Evolutionary conservation across 2,888 invertebrate genomes (phyloP).

Genomic region (Polydrusus cervinus): DNA sequence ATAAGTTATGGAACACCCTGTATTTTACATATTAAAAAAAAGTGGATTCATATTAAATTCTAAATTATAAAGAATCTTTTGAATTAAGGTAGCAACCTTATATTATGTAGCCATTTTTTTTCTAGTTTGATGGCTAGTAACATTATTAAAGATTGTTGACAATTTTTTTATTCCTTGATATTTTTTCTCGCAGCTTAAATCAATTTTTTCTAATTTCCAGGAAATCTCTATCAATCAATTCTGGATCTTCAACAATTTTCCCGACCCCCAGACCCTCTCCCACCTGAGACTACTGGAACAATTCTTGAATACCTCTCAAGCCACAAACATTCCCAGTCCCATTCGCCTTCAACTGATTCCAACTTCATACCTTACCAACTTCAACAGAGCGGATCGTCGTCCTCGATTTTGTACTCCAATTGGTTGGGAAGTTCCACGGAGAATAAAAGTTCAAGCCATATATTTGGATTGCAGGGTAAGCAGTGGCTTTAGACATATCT

Average conservation of each 20-base stretch:
- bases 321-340: constrained; percentile 51
- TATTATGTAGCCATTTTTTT: no score
- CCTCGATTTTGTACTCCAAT: constrained; percentile 67
- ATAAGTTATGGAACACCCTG: no score
- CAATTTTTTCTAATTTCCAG: constrained; percentile 58
- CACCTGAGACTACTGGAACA: constrained; percentile 63
- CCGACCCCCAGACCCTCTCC: constrained; percentile 59
- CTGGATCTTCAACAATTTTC: constrained; percentile 65
- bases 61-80: no score
- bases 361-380: constrained; percentile 64
- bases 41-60: no score
- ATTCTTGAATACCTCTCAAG: constrained; percentile 62
- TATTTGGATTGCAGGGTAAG: constrained; percentile 79
- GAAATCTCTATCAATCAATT: constrained; percentile 65
- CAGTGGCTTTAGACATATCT: background rate
- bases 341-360: constrained; percentile 57
- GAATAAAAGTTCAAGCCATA: constrained; percentile 68
- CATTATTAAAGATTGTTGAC: no score
- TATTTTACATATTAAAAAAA: no score
- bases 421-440: constrained; percentile 66
- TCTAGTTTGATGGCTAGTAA: no score
- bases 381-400: constrained; percentile 62
- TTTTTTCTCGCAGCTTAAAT: background rate
- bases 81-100: no score
- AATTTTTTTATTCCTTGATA: no score